Evolutionary conservation across 2,113 vertebrate genomes (phyloP).

Genomic region (Equus przewalskii): DNA sequence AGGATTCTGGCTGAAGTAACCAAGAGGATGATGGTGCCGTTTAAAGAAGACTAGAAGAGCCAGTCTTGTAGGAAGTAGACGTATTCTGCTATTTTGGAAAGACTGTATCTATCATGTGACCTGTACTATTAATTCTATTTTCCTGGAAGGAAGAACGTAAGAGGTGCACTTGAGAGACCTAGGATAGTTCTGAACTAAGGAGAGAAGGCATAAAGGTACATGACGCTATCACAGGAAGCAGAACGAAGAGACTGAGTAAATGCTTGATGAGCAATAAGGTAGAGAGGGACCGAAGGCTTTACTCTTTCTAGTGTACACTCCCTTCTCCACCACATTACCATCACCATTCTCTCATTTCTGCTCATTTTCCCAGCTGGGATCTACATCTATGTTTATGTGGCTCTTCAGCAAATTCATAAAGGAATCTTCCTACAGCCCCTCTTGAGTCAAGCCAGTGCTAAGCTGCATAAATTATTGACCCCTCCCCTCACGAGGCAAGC

Average conservation of each 20-base stretch:
- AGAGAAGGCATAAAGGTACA: constrained; percentile 9
- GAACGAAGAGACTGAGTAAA: constrained; percentile 22
- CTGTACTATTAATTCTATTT: constrained; percentile 35
- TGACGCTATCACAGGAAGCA: background rate
- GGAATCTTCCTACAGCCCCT: background rate
- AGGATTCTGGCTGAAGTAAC: constrained; percentile 3
- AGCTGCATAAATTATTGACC: background rate
- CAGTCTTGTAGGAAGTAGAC: background rate
- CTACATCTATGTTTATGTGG: background rate
- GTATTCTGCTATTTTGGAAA: constrained; percentile 48
- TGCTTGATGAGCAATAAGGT: background rate
- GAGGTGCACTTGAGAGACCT: background rate
- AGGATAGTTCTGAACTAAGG: background rate
- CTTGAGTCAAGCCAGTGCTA: constrained; percentile 35
- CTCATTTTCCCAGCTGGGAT: background rate
- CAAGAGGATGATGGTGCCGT: background rate
- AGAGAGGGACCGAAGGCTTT: background rate
- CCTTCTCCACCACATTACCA: background rate
- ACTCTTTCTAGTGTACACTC: background rate
- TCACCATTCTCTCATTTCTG: constrained; percentile 15
- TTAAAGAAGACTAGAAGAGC: constrained; percentile 28
- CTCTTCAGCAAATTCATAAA: constrained; percentile 42
- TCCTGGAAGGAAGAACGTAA: background rate
- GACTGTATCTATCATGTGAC: background rate
- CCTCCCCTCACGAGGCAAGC: background rate